phyloP scores from a whole-genome alignment of 2,797 vertebrate species.

The Scleropages formosus region DNA sequence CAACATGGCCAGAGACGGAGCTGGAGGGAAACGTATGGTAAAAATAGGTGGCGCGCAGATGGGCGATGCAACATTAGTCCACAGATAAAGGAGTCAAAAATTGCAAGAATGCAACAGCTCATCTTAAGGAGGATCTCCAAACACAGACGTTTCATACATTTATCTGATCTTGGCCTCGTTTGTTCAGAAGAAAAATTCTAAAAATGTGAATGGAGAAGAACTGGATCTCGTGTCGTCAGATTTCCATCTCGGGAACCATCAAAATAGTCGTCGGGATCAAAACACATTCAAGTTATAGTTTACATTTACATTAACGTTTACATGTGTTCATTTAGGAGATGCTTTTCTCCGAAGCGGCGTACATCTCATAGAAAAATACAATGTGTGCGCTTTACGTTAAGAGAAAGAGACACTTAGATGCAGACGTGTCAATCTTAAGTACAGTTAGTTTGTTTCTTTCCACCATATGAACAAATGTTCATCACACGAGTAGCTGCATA shows the following conservation, averaged over 20 bases:
- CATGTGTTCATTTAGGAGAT: no score
- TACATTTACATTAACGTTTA: no score
- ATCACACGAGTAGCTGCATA: no score
- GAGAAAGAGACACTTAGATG: no score
- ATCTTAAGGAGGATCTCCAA: not conserved
- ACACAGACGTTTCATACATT: not conserved
- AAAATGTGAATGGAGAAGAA: not conserved
- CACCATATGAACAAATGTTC: no score
- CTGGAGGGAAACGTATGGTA: not conserved
- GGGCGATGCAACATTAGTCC: no score
- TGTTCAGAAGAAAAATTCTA: not conserved
- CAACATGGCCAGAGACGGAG: not conserved
- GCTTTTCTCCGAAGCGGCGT: no score
- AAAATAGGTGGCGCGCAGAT: not conserved
- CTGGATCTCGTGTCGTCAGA: conserved; percentile 4
- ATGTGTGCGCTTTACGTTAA: no score
- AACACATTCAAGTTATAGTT: conserved; percentile 8
- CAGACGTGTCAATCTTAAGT: no score
- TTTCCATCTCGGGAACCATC: not conserved
- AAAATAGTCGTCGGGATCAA: conserved; percentile 2
- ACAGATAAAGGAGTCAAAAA: not conserved
- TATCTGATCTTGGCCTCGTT: conserved; percentile 11
- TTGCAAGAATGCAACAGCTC: not conserved
- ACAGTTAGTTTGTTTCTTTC: no score
- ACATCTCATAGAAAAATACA: no score